phyloP scores from a whole-genome alignment of 1,140 invertebrate species.

The Drosophila orosa region DNA sequence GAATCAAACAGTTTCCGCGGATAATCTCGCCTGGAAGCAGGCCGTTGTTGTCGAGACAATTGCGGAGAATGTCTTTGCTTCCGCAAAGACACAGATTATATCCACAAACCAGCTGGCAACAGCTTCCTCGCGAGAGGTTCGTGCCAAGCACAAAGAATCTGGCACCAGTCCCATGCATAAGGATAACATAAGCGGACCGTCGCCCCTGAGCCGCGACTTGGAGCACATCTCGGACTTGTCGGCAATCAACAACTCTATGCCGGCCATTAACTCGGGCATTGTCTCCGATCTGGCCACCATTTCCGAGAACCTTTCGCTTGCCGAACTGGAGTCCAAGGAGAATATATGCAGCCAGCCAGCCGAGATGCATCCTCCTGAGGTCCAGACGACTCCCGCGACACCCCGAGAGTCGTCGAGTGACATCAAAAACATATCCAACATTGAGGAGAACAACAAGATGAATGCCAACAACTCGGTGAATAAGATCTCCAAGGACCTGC shows the following conservation, averaged over 20 bases:
- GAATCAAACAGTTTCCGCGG: slow-evolving; percentile 95
- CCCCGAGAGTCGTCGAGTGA: slow-evolving; percentile 20
- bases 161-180: slow-evolving; percentile 56
- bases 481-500: slow-evolving; percentile 72
- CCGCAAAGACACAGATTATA: slow-evolving; percentile 91
- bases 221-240: slow-evolving; percentile 86
- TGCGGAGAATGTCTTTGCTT: slow-evolving; percentile 92
- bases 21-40: slow-evolving; percentile 95
- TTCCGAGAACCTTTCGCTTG: slow-evolving; percentile 91
- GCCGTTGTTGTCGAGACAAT: slow-evolving; percentile 95
- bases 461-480: slow-evolving; percentile 80
- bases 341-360: slow-evolving; percentile 38
- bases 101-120: slow-evolving; percentile 85
- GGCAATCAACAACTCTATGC: slow-evolving; percentile 87
- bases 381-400: background rate
- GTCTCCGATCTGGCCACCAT: slow-evolving; percentile 91
- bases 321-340: slow-evolving; percentile 83
- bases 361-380: slow-evolving; percentile 16
- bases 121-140: slow-evolving; percentile 26
- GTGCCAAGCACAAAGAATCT: slow-evolving; percentile 57
- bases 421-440: slow-evolving; percentile 64
- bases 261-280: slow-evolving; percentile 78
- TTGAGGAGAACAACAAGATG: slow-evolving; percentile 84
- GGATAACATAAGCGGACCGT: slow-evolving; percentile 68
- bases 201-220: slow-evolving; percentile 85